These are phyloP conservation scores for Macaria notata DNA, from an alignment of 2,888 invertebrate species.

Conservation along the genomic window DNA sequence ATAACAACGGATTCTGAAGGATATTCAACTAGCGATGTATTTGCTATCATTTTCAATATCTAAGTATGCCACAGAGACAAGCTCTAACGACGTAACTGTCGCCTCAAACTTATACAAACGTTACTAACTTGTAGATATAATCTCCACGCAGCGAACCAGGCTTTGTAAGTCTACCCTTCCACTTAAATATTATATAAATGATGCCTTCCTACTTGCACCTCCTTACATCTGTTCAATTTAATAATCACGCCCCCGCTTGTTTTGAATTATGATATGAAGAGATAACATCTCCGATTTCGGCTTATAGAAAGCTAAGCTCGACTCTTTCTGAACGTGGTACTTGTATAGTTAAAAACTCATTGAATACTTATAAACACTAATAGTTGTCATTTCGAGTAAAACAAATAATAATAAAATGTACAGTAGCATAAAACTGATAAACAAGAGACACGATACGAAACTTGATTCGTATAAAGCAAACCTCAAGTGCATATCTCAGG, in stretches of 20 bases:
- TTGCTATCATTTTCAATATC: no score
- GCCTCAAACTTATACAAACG: conserved; percentile 7
- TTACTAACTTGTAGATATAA: conserved; percentile 8
- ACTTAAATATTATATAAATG: conserved; percentile 4
- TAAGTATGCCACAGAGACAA: no score
- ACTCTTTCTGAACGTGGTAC: not conserved
- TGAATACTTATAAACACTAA: no score
- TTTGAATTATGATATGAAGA: conserved; percentile 20
- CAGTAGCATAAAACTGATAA: conserved; percentile 12
- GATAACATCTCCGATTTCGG: conserved; percentile 16
- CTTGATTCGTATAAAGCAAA: conserved; percentile 65
- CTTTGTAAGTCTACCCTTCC: conserved; percentile 18
- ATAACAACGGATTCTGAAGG: no score
- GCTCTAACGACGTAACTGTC: not conserved
- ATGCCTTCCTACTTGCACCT: not conserved
- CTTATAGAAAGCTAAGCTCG: conserved; percentile 12
- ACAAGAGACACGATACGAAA: conserved; percentile 41
- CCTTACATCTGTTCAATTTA: conserved; percentile 13
- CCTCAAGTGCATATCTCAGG: conserved; percentile 63
- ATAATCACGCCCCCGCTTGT: conserved; percentile 22
- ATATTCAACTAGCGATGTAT: no score
- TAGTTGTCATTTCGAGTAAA: no score
- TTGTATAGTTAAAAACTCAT: no score
- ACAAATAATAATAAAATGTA: not conserved
- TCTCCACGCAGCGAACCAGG: conserved; percentile 7